Conservation (phyloP, 2,888 invertebrate genomes). For the Apantesis nais region DNA sequence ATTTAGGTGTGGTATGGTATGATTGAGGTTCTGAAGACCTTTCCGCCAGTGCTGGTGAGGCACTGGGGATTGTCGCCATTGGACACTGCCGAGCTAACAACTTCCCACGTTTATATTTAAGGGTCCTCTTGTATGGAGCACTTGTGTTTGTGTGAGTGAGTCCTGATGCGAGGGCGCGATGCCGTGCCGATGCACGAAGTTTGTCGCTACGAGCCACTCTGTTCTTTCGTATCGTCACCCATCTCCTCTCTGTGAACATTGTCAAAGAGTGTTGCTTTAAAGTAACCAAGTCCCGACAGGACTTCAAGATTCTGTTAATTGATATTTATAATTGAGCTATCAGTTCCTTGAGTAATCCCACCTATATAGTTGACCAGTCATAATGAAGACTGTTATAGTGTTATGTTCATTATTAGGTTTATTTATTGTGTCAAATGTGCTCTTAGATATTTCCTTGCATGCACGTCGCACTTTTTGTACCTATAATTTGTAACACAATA, state of each 20-base stretch:
- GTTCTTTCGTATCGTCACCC: constrained; percentile 58
- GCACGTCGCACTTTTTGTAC: constrained; percentile 72
- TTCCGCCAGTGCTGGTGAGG: constrained; percentile 65
- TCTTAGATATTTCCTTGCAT: constrained; percentile 69
- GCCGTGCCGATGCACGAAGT: background rate
- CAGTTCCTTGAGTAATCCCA: constrained; percentile 77
- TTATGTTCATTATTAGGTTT: constrained; percentile 79
- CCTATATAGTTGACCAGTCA: constrained; percentile 81
- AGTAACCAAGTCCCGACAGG: constrained; percentile 31
- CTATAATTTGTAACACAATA: constrained; percentile 62
- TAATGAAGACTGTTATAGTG: constrained; percentile 79
- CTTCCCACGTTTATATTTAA: constrained; percentile 42
- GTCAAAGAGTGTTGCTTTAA: constrained; percentile 26
- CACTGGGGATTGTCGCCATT: constrained; percentile 60
- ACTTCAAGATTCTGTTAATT: constrained; percentile 35
- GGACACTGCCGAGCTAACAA: constrained; percentile 51
- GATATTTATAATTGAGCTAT: constrained; percentile 43
- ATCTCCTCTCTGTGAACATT: constrained; percentile 24
- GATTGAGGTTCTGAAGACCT: constrained; percentile 72
- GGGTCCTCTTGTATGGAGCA: constrained; percentile 35
- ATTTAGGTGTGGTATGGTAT: constrained; percentile 77
- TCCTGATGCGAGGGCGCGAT: background rate
- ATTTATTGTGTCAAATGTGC: constrained; percentile 68
- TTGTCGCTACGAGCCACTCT: constrained; percentile 61
- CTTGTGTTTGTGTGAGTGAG: constrained; percentile 8